Conservation (phyloP, 2,797 vertebrate species). For the Periparus ater region DNA sequence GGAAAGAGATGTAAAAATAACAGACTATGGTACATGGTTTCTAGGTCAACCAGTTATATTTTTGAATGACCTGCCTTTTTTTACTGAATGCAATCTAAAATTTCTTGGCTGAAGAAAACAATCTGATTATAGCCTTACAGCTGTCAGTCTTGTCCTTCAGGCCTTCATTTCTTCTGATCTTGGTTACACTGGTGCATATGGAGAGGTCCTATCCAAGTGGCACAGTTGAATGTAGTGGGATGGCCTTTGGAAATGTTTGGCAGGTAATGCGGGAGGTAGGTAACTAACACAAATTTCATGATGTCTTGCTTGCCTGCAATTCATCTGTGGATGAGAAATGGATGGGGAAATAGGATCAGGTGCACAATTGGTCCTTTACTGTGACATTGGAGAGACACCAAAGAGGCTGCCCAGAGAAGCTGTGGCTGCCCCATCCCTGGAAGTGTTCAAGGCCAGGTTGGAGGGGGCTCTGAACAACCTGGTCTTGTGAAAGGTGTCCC, state of each 20-base stretch:
- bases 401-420: background rate
- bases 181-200: rapidly evolving
- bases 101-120: background rate
- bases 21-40: background rate
- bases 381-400: background rate
- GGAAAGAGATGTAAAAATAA: background rate
- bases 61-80: background rate
- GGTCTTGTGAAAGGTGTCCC: background rate
- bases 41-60: background rate
- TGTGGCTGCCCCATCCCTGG: background rate
- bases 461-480: background rate
- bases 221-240: background rate
- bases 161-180: background rate
- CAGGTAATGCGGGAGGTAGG: background rate
- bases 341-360: background rate
- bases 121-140: background rate
- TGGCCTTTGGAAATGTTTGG: background rate
- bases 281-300: background rate
- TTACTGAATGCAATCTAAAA: background rate
- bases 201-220: background rate
- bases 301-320: background rate
- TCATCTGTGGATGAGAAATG: background rate
- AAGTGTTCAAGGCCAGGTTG: background rate
- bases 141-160: background rate
- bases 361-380: rapidly evolving